phyloP scores from a whole-genome alignment of 2,888 invertebrate species.

The Cryptocephalus primarius region DNA sequence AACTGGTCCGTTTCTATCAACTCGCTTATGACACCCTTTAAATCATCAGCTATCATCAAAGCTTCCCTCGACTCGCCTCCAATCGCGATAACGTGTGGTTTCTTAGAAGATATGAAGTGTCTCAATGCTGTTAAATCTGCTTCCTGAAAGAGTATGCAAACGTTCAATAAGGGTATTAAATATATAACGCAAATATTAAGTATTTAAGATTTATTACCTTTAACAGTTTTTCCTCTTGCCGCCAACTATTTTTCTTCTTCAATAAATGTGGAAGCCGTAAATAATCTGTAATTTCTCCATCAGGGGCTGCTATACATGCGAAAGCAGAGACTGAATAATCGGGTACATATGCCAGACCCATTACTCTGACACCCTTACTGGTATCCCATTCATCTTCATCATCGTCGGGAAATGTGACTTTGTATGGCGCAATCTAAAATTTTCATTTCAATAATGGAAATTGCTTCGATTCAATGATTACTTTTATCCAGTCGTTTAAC shows the following conservation, averaged over 20 bases:
- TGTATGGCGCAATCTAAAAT: conserved; percentile 61
- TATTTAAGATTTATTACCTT: conserved; percentile 27
- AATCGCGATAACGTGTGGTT: conserved; percentile 75
- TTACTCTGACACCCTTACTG: conserved; percentile 69
- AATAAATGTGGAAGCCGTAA: conserved; percentile 77
- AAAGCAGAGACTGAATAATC: conserved; percentile 79
- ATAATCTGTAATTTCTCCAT: conserved; percentile 89
- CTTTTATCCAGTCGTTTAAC: conserved; percentile 82
- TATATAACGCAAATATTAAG: background rate
- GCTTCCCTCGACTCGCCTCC: conserved; percentile 89
- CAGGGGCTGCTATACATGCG: conserved; percentile 74
- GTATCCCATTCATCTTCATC: conserved; percentile 90
- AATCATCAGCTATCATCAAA: conserved; percentile 65
- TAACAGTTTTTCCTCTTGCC: conserved; percentile 53
- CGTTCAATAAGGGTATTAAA: background rate
- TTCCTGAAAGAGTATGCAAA: conserved; percentile 30
- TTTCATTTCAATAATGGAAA: background rate
- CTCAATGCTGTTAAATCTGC: conserved; percentile 55
- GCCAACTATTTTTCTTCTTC: conserved; percentile 65
- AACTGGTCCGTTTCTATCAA: conserved; percentile 77
- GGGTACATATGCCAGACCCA: conserved; percentile 82
- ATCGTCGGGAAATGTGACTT: conserved; percentile 59
- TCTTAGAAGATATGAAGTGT: conserved; percentile 79
- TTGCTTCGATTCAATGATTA: conserved; percentile 16
- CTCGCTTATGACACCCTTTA: conserved; percentile 61